A percentile compares a stretch with the other conserved stretches of the same genome.
Conservation (phyloP, 2,797 vertebrate species). For the Erpetoichthys calabaricus region DNA sequence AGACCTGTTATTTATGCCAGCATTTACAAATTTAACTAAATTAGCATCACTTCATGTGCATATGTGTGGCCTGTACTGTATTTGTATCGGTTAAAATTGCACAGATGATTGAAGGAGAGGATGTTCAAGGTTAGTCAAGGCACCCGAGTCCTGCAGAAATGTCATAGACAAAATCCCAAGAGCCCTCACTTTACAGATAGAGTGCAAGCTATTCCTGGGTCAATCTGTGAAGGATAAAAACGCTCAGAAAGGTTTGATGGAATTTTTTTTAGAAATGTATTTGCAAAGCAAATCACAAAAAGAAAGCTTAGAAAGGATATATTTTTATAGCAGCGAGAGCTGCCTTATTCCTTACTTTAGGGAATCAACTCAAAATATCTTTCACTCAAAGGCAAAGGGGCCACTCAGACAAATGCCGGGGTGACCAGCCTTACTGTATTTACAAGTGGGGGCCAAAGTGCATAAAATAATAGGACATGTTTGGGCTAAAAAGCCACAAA, state of each 20-base stretch:
- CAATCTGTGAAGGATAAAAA: conserved; percentile 11
- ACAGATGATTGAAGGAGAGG: conserved; percentile 4
- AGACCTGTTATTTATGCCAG: too few relatives aligned
- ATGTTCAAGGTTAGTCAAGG: conserved; percentile 18
- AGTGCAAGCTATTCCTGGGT: conserved; percentile 10
- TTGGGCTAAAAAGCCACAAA: too few relatives aligned
- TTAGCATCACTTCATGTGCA: too few relatives aligned
- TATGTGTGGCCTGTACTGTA: too few relatives aligned
- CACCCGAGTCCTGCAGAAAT: conserved; percentile 10
- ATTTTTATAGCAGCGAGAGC: neutral
- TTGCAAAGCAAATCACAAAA: conserved; percentile 9
- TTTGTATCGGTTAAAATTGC: too few relatives aligned
- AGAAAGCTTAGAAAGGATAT: neutral
- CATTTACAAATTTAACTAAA: too few relatives aligned
- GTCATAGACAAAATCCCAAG: conserved; percentile 10
- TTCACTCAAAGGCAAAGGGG: neutral
- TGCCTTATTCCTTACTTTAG: neutral
- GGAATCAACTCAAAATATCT: neutral
- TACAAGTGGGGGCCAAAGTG: too few relatives aligned
- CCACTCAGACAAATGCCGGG: too few relatives aligned
- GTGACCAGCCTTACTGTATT: too few relatives aligned
- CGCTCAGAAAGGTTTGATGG: neutral
- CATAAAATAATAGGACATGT: too few relatives aligned
- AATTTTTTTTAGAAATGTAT: conserved; percentile 6
- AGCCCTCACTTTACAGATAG: conserved; percentile 2